Conservation (phyloP, 92 coral and sea anemone species). For the Pocillopora grandis region DNA sequence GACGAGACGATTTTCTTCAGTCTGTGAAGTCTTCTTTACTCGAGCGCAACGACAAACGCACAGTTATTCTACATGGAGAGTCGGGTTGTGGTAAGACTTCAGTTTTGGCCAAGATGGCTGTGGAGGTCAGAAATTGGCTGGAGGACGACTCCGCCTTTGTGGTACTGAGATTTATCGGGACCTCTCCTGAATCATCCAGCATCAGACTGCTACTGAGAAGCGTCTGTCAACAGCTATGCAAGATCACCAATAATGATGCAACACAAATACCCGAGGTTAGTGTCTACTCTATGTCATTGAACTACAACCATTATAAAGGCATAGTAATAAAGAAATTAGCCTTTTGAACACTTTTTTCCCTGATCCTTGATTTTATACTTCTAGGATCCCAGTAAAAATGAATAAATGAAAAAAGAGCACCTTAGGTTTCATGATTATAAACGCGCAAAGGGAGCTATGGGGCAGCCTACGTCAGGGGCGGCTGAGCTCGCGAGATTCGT, state of each 20-base stretch:
- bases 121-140: constrained; percentile 55
- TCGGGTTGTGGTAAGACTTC: constrained; percentile 99
- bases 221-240: constrained; percentile 86
- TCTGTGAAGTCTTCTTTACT: constrained; percentile 56
- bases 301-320: too few relatives aligned
- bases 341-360: too few relatives aligned
- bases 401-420: too few relatives aligned
- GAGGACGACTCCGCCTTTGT: constrained; percentile 64
- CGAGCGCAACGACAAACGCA: constrained; percentile 41
- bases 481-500: too few relatives aligned
- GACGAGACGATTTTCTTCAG: constrained; percentile 72
- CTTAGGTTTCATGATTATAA: too few relatives aligned
- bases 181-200: constrained; percentile 88
- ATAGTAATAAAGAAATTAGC: too few relatives aligned
- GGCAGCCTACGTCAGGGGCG: too few relatives aligned
- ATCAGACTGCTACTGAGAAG: constrained; percentile 79
- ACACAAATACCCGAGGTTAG: constrained; percentile 80
- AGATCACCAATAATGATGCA: constrained; percentile 55
- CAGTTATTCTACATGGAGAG: constrained; percentile 79
- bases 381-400: too few relatives aligned
- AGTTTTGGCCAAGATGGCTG: constrained; percentile 82
- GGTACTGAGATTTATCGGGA: constrained; percentile 86
- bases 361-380: too few relatives aligned
- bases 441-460: too few relatives aligned
- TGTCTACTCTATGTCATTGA: neutral